phyloP scores from a whole-genome alignment of 2,113 vertebrate species.

The Climacteris rufus region DNA sequence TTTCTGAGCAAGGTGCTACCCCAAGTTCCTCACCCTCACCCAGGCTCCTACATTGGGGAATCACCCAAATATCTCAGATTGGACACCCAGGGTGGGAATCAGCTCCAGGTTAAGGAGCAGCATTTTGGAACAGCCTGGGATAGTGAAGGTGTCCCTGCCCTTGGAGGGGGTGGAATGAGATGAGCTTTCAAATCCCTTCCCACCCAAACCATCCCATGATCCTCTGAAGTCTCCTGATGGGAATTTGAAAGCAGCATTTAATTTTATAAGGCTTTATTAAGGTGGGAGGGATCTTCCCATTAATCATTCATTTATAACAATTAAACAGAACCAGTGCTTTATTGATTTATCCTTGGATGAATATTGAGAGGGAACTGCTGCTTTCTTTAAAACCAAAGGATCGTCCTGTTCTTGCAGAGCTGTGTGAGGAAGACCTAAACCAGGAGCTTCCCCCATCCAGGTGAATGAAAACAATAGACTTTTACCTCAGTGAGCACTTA shows the following conservation, averaged over 20 bases:
- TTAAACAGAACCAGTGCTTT: neutral
- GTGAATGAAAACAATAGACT: neutral
- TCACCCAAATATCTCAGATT: neutral
- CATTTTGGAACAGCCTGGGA: neutral
- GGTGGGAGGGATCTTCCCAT: neutral
- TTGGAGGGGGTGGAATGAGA: neutral
- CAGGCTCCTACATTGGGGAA: neutral
- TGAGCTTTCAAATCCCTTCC: neutral
- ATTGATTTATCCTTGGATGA: neutral
- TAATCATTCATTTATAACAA: neutral
- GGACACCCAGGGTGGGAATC: neutral
- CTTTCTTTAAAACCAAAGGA: neutral
- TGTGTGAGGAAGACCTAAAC: neutral
- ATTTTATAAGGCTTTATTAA: neutral
- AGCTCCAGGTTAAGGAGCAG: neutral
- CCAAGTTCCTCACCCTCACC: neutral
- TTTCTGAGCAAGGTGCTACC: neutral
- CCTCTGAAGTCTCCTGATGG: neutral
- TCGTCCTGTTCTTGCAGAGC: rapidly evolving
- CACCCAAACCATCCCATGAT: neutral
- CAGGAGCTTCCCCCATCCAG: neutral
- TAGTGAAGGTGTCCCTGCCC: neutral
- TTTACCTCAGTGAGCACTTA: neutral
- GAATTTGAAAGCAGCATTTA: neutral
- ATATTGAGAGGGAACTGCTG: neutral